Evolutionary conservation across 2,888 invertebrate species (phyloP), one percentile per base, ranked within the genome.

Genomic region (Chymomyza caudatula): DNA sequence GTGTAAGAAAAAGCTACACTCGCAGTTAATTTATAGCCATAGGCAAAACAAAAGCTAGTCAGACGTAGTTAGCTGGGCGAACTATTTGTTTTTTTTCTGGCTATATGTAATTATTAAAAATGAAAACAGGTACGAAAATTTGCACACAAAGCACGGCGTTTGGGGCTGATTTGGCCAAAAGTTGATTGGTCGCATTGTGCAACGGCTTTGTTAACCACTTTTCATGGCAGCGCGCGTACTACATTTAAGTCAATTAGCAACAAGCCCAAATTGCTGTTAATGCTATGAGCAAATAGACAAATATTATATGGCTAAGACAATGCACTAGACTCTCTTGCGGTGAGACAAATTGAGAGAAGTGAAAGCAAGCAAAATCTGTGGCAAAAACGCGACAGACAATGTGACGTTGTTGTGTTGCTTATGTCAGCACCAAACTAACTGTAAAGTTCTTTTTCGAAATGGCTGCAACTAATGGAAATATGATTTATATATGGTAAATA

Each of bases 161-260:
- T 74, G 79, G 78, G 51, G 17, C 20, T 51, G 52, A 65, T 71
- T 76, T 69, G 67, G 72, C 69, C 79, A 57, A 29, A 68, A 63
- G 60, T 67, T 75, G 75, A 80, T 80, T 77, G 80, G 75, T 60
- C 73, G 58, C 52, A 73, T 80, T 80, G 77, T 67, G 85, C 75
- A 85, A 85, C 62, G 19, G 13, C n/a, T 25, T 22, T 25, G 13
- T 51, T 51, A 52, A 63, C 47, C 77, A 55, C 19, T 73, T 65
- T 67, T 57, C 42, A 29, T 60, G 60, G 63, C 62, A 63, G 63
- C 56, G 53, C 47, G 47, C 47, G 19, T 47, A 47, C 47, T 47
- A 74, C 68, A 66, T 69, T 85, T 78, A 66, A 75, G 85, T 67
- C 80, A 81, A 85, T 81, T 81, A 85, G 85, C 80, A 77, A 58